Percentiles rank a stretch among this genome's conserved stretches.
Conservation (phyloP, 2,113 vertebrate species). For the Antigone vipio region DNA sequence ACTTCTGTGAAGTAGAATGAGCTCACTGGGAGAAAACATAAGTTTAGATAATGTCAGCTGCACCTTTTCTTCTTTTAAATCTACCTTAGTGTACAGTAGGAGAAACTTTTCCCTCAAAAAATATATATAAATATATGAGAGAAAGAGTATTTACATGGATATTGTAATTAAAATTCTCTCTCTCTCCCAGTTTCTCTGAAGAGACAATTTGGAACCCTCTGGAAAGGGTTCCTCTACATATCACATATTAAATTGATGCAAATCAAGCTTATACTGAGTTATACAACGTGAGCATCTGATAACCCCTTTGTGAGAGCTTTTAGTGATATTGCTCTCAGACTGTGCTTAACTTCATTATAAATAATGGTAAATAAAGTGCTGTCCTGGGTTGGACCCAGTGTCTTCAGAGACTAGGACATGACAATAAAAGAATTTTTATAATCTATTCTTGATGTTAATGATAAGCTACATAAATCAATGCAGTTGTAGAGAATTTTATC, state of each 20-base stretch:
- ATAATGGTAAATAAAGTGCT: not conserved
- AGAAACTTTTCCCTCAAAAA: not conserved
- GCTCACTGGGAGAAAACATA: not conserved
- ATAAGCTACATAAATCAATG: not conserved
- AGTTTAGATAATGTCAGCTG: not conserved
- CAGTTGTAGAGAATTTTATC: not conserved
- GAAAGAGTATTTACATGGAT: not conserved
- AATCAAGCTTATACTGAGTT: not conserved
- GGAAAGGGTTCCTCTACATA: not conserved
- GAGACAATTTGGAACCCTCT: not conserved
- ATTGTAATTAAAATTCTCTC: not conserved
- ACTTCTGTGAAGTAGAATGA: not conserved
- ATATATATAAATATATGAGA: too few relatives aligned
- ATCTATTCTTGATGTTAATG: not conserved
- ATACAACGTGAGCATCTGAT: not conserved
- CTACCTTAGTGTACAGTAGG: not conserved
- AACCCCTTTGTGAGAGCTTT: not conserved
- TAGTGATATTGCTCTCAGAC: not conserved
- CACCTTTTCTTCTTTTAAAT: not conserved
- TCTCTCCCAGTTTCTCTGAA: not conserved
- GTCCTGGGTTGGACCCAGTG: not conserved
- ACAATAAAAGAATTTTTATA: not conserved
- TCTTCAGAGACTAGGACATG: not conserved
- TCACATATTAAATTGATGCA: not conserved
- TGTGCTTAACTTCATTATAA: not conserved